Percentiles rank a stretch among this genome's conserved stretches.
These are phyloP conservation scores for Phenganax stokvisi DNA, from an alignment of 92 coral and sea anemone genomes.

Conservation along the genomic window DNA sequence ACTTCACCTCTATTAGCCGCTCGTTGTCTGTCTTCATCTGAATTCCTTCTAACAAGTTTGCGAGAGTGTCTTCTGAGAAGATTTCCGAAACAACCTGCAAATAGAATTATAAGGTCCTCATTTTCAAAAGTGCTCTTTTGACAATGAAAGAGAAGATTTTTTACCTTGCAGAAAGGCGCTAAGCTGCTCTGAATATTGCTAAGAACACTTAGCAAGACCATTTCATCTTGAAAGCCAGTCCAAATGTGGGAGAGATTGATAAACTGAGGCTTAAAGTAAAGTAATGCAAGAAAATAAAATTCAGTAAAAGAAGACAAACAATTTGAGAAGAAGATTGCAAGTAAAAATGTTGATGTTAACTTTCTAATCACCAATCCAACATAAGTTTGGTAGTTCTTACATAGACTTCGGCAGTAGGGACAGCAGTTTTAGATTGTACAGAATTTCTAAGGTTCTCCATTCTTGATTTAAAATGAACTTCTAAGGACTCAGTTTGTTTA, in stretches of 20 bases:
- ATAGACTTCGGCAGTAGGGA: constrained; percentile 95
- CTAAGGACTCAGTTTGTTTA: constrained; percentile 82
- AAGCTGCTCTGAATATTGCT: constrained; percentile 91
- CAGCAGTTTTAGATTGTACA: constrained; percentile 97
- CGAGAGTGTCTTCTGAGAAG: constrained; percentile 64
- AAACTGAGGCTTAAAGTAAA: constrained; percentile 73
- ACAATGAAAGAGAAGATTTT: too few species aligned
- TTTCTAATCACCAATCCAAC: not conserved
- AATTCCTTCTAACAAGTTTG: constrained; percentile 55
- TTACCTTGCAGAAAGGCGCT: constrained; percentile 91
- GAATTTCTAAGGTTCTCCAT: constrained; percentile 84
- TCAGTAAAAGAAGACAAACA: not conserved
- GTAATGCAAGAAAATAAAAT: not conserved
- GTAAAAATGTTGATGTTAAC: not conserved
- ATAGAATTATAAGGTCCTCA: too few species aligned
- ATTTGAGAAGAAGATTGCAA: not conserved
- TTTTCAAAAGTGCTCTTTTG: too few species aligned
- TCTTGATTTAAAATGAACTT: constrained; percentile 81
- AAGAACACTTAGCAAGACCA: constrained; percentile 94
- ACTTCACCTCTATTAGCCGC: constrained; percentile 61
- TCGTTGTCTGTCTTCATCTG: constrained; percentile 79
- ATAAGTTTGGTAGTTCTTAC: constrained; percentile 46
- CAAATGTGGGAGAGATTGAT: constrained; percentile 89
- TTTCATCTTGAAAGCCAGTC: constrained; percentile 98
- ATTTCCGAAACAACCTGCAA: constrained; percentile 68